Conservation (phyloP, 2,113 vertebrate genomes). For the Anguilla rostrata region DNA sequence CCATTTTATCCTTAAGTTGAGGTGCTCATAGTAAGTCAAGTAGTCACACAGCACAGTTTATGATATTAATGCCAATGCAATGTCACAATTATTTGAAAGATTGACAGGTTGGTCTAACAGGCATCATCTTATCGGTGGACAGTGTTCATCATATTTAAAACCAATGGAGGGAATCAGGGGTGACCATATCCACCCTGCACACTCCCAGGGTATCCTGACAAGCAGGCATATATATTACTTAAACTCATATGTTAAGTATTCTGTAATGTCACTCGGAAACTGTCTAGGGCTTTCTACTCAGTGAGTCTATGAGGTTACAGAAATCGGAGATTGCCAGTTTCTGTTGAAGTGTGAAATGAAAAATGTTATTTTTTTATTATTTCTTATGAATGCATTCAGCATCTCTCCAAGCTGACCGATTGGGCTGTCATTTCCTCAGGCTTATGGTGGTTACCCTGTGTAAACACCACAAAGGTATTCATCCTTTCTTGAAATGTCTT, state of each 20-base stretch:
- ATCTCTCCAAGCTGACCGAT: constrained; percentile 29
- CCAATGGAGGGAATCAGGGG: background rate
- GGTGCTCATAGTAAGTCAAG: too few relatives aligned
- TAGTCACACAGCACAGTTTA: too few relatives aligned
- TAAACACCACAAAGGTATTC: constrained; percentile 24
- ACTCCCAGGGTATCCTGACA: constrained; percentile 40
- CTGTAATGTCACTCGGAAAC: constrained; percentile 51
- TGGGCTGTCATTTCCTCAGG: constrained; percentile 38
- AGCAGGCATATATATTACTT: constrained; percentile 21
- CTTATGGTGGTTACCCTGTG: constrained; percentile 23
- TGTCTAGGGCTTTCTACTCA: constrained; percentile 51
- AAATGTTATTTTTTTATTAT: constrained; percentile 40
- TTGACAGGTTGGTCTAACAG: too few relatives aligned
- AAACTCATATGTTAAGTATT: constrained; percentile 50
- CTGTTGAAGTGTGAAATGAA: constrained; percentile 65
- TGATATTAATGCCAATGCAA: too few relatives aligned
- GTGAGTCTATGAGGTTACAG: constrained; percentile 46
- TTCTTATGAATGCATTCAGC: constrained; percentile 21
- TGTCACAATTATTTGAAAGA: too few relatives aligned
- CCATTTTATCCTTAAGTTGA: background rate
- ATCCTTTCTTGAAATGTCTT: constrained; percentile 25
- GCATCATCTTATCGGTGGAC: too few relatives aligned
- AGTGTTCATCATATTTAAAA: background rate
- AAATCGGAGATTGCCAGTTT: constrained; percentile 56
- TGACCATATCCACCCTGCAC: constrained; percentile 8